Conservation (phyloP, 1,140 invertebrate genomes). For the Aphelinus certus region DNA sequence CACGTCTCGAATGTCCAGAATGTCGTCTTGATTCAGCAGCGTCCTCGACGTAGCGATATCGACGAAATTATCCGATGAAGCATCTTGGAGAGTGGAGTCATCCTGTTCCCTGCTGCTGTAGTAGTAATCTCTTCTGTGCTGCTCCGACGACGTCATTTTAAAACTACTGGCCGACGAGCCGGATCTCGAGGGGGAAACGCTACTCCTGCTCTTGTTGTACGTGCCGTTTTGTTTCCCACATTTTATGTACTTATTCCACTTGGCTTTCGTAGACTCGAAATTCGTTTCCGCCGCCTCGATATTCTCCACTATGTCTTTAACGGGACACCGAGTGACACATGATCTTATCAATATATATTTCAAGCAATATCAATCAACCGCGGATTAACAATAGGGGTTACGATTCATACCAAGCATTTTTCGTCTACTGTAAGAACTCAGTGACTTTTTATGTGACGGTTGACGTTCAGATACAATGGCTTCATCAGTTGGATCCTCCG, state of each 20-base stretch:
- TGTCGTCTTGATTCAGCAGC: not conserved
- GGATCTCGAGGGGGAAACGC: not conserved
- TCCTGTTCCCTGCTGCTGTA: conserved; percentile 12
- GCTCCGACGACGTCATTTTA: not conserved
- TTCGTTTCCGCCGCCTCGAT: conserved; percentile 57
- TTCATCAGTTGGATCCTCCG: not conserved
- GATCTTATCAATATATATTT: too few species aligned
- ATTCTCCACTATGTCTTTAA: conserved; percentile 57
- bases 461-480: not conserved
- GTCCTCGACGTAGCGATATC: conserved; percentile 5
- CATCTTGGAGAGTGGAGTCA: conserved; percentile 6
- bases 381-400: too few species aligned
- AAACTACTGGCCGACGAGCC: not conserved
- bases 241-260: conserved; percentile 59
- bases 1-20: not conserved
- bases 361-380: too few species aligned
- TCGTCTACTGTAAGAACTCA: not conserved
- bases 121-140: too few species aligned
- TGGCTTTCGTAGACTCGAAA: conserved; percentile 56
- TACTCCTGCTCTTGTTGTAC: not conserved
- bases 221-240: conserved; percentile 45
- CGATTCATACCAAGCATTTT: conserved; percentile 20
- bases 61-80: not conserved
- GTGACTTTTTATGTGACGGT: not conserved
- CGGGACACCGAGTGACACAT: not conserved